These are phyloP conservation scores for Cabera pusaria DNA, from an alignment of 2,888 invertebrate species.

Conservation along the genomic window DNA sequence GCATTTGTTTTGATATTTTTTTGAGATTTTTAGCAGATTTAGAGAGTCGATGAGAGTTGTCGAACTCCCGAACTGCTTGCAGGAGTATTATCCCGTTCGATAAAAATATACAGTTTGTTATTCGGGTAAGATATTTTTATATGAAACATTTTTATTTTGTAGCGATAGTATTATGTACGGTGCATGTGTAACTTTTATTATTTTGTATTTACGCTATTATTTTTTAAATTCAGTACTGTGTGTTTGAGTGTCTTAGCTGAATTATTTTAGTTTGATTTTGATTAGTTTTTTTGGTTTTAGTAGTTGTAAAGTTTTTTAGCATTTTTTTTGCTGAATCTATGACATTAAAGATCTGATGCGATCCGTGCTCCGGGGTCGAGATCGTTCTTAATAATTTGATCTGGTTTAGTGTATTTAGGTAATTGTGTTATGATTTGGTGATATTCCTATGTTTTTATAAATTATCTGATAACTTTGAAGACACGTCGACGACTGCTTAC, in stretches of 20 bases:
- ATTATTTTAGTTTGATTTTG: constrained; percentile 81
- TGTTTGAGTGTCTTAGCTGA: constrained; percentile 82
- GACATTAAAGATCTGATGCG: constrained; percentile 85
- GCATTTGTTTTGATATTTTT: constrained; percentile 63
- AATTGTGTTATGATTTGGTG: constrained; percentile 66
- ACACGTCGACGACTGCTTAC: constrained; percentile 53
- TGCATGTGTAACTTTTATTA: constrained; percentile 76
- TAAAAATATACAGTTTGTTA: constrained; percentile 80
- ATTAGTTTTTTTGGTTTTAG: constrained; percentile 69
- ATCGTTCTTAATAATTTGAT: constrained; percentile 64
- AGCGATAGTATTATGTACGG: constrained; percentile 77
- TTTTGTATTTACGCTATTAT: constrained; percentile 68
- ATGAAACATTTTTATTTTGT: constrained; percentile 77
- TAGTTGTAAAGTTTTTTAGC: constrained; percentile 77
- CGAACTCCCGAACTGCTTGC: constrained; percentile 54
- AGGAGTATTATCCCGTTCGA: constrained; percentile 76
- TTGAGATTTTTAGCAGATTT: constrained; percentile 65
- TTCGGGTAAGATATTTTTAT: constrained; percentile 80
- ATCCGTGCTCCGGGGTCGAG: constrained; percentile 45
- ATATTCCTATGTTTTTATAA: constrained; percentile 62
- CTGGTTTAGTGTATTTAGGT: constrained; percentile 70
- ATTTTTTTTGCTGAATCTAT: constrained; percentile 80
- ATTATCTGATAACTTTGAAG: constrained; percentile 67
- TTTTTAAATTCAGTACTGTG: constrained; percentile 75
- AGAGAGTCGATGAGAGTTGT: constrained; percentile 39